Conservation (phyloP, 2,888 invertebrate genomes). For the Lobophora halterata region DNA sequence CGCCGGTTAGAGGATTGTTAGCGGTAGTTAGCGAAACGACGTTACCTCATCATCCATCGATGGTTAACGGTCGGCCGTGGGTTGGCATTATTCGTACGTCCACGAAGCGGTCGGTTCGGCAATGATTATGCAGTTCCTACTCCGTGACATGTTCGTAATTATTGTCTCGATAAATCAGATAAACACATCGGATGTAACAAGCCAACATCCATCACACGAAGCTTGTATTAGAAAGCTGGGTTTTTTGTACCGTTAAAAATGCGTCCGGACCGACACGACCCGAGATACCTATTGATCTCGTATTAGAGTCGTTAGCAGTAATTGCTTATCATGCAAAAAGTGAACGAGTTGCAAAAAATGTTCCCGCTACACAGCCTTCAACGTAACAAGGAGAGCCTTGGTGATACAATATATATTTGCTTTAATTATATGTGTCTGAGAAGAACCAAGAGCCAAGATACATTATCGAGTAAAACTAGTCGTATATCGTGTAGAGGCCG, state of each 20-base stretch:
- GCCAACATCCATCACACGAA: constrained; percentile 38
- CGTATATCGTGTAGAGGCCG: constrained; percentile 38
- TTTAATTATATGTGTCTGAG: constrained; percentile 55
- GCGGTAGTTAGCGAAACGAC: constrained; percentile 48
- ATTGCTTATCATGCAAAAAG: constrained; percentile 70
- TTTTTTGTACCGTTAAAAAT: constrained; percentile 56
- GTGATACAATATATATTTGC: constrained; percentile 67
- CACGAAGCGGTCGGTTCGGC: constrained; percentile 38
- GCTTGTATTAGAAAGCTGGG: constrained; percentile 69
- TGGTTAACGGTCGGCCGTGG: constrained; percentile 44
- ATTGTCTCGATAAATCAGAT: constrained; percentile 60
- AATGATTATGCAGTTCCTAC: constrained; percentile 52
- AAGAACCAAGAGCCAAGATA: constrained; percentile 32
- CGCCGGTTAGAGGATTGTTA: constrained; percentile 45
- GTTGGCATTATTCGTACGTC: constrained; percentile 43
- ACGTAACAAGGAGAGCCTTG: constrained; percentile 55
- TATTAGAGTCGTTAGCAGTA: constrained; percentile 62
- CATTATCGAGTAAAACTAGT: neutral
- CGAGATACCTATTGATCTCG: constrained; percentile 55
- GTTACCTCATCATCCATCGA: constrained; percentile 41
- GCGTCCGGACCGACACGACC: constrained; percentile 47
- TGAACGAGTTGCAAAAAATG: constrained; percentile 43
- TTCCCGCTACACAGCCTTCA: constrained; percentile 48
- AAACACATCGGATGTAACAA: constrained; percentile 44
- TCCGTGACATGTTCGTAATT: constrained; percentile 58